Percentiles rank a stretch among this genome's conserved stretches.
Evolutionary conservation across 1,140 invertebrate species (phyloP).

Genomic region (Batillaria attramentaria): DNA sequence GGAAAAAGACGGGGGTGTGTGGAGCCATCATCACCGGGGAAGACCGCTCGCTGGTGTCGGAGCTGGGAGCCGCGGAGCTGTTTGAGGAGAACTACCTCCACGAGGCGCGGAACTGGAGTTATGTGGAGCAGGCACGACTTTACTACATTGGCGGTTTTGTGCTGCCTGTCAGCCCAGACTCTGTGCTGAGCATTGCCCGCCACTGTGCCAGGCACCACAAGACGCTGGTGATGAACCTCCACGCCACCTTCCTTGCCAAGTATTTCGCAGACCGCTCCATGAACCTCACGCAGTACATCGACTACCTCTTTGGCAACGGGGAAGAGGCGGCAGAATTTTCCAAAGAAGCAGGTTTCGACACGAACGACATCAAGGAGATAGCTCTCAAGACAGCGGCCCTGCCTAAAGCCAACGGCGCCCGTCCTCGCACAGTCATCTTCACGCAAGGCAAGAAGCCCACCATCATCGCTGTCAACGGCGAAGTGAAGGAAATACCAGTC

Average conservation of each 20-base stretch:
- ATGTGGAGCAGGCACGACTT: conserved; percentile 86
- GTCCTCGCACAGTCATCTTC: conserved; percentile 83
- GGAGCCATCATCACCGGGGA: conserved; percentile 77
- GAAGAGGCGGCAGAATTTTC: conserved; percentile 89
- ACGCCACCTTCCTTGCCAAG: conserved; percentile 95
- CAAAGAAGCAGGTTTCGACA: conserved; percentile 80
- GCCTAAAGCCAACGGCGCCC: conserved; percentile 83
- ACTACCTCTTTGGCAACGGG: conserved; percentile 98
- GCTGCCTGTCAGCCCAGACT: conserved; percentile 91
- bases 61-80: conserved; percentile 93
- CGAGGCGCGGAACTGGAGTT: conserved; percentile 80
- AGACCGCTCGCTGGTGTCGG: conserved; percentile 92
- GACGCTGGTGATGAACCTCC: conserved; percentile 93
- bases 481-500: conserved; percentile 55
- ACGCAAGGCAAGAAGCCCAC: conserved; percentile 93
- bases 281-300: conserved; percentile 90
- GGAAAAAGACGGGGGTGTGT: conserved; percentile 85
- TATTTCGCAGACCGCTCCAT: conserved; percentile 89
- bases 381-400: conserved; percentile 83
- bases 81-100: conserved; percentile 91
- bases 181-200: conserved; percentile 86
- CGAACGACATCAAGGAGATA: conserved; percentile 86
- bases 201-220: conserved; percentile 83
- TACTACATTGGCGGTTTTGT: conserved; percentile 97
- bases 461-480: conserved; percentile 79